phyloP scores from a whole-genome alignment of 2,797 vertebrate species.

The Notolepis coatsorum region DNA sequence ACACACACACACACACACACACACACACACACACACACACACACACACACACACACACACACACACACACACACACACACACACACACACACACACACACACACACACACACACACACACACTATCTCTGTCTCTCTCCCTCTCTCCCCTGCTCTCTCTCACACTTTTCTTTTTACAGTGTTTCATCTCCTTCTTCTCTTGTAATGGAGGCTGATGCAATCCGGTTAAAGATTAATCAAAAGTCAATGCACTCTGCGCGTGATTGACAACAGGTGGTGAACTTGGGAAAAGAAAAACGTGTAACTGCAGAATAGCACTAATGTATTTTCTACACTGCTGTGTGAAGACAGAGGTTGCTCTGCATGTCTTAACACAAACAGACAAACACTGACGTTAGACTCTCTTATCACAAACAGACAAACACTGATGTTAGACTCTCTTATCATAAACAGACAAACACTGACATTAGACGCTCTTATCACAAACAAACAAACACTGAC shows the following conservation, averaged over 20 bases:
- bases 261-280: slow-evolving; percentile 1
- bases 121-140: not conserved
- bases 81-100: slow-evolving; percentile 9
- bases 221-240: slow-evolving; percentile 34
- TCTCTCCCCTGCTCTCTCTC: not conserved
- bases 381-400: too few species aligned
- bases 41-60: slow-evolving; percentile 10
- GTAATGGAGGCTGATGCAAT: not conserved
- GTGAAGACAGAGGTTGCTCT: slow-evolving; percentile 15
- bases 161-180: slow-evolving; percentile 23
- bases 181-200: slow-evolving; percentile 28
- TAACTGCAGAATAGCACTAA: slow-evolving; percentile 17
- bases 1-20: slow-evolving; percentile 12
- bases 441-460: slow-evolving; percentile 32
- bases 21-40: slow-evolving; percentile 9
- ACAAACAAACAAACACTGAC: slow-evolving; percentile 26
- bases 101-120: slow-evolving; percentile 9
- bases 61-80: slow-evolving; percentile 10
- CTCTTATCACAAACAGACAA: slow-evolving; percentile 41
- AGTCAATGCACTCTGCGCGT: slow-evolving; percentile 30
- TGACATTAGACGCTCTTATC: too few species aligned
- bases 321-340: not conserved
- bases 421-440: too few species aligned
- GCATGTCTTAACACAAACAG: slow-evolving; percentile 48
- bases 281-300: too few species aligned